Percentiles rank a stretch among this genome's conserved stretches.
Evolutionary conservation across 2,113 vertebrate genomes (phyloP).

Genomic region (Ochotona princeps): DNA sequence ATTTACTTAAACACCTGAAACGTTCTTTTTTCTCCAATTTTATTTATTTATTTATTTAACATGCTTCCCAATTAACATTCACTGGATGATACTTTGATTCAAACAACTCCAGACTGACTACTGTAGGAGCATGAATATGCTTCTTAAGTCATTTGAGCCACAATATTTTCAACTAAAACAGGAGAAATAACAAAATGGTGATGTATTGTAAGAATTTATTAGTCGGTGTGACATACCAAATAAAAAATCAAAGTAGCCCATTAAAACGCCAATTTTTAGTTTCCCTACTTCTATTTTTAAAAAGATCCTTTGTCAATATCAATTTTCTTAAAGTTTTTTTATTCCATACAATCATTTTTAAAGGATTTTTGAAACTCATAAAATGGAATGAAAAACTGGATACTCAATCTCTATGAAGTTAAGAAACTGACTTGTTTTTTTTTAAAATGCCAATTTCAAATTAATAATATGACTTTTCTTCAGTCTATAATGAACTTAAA

Average conservation of each 20-base stretch:
- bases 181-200: not conserved
- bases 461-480: not conserved
- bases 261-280: not conserved
- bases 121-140: not conserved
- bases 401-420: not conserved
- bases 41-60: not conserved
- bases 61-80: not conserved
- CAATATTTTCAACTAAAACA: not conserved
- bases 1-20: constrained; percentile 8
- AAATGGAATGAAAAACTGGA: not conserved
- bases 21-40: not conserved
- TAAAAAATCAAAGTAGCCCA: not conserved
- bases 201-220: not conserved
- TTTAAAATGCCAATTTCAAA: not conserved
- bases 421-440: not conserved
- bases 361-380: not conserved
- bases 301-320: not conserved
- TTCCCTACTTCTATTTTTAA: not conserved
- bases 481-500: constrained; percentile 18
- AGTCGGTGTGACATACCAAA: not conserved
- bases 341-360: not conserved
- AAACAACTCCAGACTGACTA: not conserved
- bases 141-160: not conserved
- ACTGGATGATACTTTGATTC: not conserved
- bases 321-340: not conserved